Evolutionary conservation across 2,113 vertebrate genomes (phyloP).

Genomic region (Gavia stellata): DNA sequence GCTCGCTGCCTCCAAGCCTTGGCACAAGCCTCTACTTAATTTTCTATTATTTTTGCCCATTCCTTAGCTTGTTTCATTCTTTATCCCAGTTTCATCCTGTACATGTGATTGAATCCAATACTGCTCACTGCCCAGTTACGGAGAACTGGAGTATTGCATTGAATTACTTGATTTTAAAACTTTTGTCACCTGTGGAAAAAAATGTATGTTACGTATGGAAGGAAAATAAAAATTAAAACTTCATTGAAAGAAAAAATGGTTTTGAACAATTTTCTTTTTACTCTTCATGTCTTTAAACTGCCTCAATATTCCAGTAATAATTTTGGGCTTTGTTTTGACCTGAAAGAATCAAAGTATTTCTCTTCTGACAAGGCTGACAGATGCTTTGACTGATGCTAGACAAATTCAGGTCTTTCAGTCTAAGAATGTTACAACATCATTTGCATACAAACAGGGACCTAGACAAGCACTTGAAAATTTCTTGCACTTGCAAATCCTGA

Average conservation of each 20-base stretch:
- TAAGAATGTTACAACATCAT: constrained; percentile 16
- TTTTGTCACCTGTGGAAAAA: neutral
- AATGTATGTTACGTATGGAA: neutral
- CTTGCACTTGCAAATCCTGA: constrained; percentile 29
- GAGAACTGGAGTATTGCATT: neutral
- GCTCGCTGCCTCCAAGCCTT: neutral
- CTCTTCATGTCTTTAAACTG: neutral
- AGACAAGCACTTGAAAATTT: constrained; percentile 30
- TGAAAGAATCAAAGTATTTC: constrained; percentile 19
- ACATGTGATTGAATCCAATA: neutral
- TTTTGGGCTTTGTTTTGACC: constrained; percentile 47
- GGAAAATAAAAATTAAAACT: neutral
- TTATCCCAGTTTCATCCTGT: neutral
- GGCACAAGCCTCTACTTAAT: neutral
- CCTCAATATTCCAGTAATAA: neutral
- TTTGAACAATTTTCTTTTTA: neutral
- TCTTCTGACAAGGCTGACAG: constrained; percentile 41
- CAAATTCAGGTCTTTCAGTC: constrained; percentile 4
- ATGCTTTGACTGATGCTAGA: constrained; percentile 30
- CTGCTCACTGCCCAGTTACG: neutral
- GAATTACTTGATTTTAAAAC: neutral
- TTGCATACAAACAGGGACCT: constrained; percentile 45
- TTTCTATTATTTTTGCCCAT: neutral
- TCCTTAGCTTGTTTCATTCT: neutral
- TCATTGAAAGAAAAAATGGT: neutral